Evolutionary conservation across 53 echinoderm and acorn worm species (phyloP).

Genomic region (Paracentrotus lividus): DNA sequence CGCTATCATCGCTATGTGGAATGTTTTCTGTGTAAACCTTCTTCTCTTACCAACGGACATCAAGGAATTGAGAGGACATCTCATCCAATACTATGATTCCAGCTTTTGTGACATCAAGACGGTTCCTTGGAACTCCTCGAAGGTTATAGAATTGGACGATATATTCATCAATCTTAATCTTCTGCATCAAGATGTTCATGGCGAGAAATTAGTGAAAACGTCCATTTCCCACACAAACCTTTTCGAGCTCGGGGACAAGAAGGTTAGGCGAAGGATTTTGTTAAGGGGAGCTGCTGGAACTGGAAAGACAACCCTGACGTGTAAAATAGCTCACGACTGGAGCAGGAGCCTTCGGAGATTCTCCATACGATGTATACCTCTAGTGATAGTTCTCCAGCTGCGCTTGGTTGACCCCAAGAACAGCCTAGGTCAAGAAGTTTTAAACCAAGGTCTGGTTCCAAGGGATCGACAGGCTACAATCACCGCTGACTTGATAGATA

Average conservation of each 20-base stretch:
- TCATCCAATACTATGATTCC: neutral
- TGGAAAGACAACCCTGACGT: neutral
- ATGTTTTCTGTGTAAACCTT: neutral
- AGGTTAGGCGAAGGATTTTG: neutral
- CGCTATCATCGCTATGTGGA: no score
- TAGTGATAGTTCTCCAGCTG: neutral
- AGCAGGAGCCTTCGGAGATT: neutral
- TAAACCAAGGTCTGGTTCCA: neutral
- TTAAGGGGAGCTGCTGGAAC: neutral
- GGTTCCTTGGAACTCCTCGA: constrained; percentile 4
- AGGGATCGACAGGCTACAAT: neutral
- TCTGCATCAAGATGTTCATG: neutral
- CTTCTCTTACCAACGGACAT: neutral
- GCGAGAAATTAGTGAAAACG: neutral
- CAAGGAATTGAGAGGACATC: neutral
- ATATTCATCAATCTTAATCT: neutral
- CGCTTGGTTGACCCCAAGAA: neutral
- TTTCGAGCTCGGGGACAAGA: neutral
- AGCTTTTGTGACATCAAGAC: neutral
- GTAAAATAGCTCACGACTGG: constrained; percentile 26
- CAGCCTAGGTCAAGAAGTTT: neutral
- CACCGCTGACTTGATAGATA: neutral
- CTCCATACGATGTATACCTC: neutral
- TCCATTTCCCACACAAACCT: neutral
- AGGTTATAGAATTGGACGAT: neutral